A percentile compares a stretch with the other conserved stretches of the same genome.
These are phyloP conservation scores for Choloepus didactylus DNA, from an alignment of 2,797 vertebrate genomes.

Conservation along the genomic window DNA sequence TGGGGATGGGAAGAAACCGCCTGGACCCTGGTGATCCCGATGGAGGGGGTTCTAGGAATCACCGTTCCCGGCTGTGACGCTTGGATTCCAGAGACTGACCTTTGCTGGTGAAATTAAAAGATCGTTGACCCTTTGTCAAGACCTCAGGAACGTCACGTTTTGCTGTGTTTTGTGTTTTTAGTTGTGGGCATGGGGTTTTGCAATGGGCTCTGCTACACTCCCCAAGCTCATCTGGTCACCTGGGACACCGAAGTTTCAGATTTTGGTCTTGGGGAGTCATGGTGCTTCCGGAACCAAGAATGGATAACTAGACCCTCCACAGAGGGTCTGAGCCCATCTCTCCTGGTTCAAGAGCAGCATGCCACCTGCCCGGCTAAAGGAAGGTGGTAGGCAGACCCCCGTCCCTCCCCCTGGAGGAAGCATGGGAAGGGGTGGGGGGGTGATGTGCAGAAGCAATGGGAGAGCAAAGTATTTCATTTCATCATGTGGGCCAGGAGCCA, in stretches of 20 bases:
- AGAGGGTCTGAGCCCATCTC: too few relatives aligned
- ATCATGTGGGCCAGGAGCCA: too few relatives aligned
- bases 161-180: neutral
- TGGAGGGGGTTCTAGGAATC: neutral
- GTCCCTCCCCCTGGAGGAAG: too few relatives aligned
- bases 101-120: neutral
- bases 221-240: neutral
- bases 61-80: neutral
- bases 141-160: neutral
- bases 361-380: neutral
- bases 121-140: neutral
- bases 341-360: too few relatives aligned
- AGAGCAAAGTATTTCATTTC: neutral
- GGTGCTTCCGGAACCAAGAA: neutral
- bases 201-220: accelerated
- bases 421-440: too few relatives aligned
- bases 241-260: neutral
- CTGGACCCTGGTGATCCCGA: neutral
- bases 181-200: accelerated
- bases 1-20: accelerated
- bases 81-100: neutral
- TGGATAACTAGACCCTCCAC: too few relatives aligned
- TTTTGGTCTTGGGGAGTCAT: neutral
- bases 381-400: neutral
- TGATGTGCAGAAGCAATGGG: neutral